Conservation (phyloP, 1,140 invertebrate species). For the Eurosta solidaginis region DNA sequence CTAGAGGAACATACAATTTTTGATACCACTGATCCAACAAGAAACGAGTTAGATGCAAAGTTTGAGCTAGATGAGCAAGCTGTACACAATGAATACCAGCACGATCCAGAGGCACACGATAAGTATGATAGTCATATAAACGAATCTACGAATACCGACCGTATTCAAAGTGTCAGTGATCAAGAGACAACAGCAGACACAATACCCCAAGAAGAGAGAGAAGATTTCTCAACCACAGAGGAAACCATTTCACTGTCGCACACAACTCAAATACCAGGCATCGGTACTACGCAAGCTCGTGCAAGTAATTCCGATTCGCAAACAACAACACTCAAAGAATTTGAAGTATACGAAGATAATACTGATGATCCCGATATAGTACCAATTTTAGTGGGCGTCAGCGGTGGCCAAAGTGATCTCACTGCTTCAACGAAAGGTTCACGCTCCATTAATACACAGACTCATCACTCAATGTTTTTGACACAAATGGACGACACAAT, state of each 20-base stretch:
- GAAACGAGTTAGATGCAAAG: neutral
- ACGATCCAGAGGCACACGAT: neutral
- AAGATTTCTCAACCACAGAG: neutral
- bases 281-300: neutral
- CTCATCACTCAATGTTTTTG: neutral
- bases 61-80: neutral
- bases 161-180: neutral
- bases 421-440: slow-evolving; percentile 27
- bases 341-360: neutral
- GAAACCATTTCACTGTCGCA: neutral
- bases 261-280: neutral
- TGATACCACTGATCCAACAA: neutral
- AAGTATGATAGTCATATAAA: neutral
- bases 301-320: neutral
- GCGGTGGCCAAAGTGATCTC: neutral
- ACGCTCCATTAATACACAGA: slow-evolving; percentile 16
- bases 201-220: neutral
- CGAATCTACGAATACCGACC: neutral
- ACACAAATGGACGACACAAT: slow-evolving; percentile 4
- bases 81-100: neutral
- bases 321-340: neutral
- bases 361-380: neutral
- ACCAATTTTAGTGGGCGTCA: neutral
- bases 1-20: neutral
- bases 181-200: neutral